Conservation (phyloP, 2,797 vertebrate genomes). For the Poeciliopsis infans region DNA sequence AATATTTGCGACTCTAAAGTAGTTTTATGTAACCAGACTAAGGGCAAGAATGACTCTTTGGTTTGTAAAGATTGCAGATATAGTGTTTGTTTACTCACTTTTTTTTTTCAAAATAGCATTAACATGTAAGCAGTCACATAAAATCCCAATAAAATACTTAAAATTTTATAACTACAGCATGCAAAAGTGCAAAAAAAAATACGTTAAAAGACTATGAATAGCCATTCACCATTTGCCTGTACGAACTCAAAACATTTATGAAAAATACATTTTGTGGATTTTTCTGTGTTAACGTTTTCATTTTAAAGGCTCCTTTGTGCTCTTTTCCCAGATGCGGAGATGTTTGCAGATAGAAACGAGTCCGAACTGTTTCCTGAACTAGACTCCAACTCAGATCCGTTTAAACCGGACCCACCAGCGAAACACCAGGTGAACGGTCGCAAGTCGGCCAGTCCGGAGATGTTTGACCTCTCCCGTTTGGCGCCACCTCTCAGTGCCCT, state of each 20-base stretch:
- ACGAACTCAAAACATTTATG: not conserved
- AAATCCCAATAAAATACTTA: too few relatives aligned
- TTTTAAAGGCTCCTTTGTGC: not conserved
- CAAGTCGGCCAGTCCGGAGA: constrained; percentile 80
- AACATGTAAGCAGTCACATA: not conserved
- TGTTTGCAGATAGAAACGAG: constrained; percentile 52
- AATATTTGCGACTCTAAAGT: not conserved
- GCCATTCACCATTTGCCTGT: not conserved
- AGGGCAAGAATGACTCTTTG: too few relatives aligned
- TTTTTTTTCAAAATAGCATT: not conserved
- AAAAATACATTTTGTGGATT: not conserved
- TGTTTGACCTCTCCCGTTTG: constrained; percentile 82
- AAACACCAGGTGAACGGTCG: constrained; percentile 82
- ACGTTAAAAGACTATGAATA: too few relatives aligned
- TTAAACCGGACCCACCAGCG: constrained; percentile 69
- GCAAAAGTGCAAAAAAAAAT: too few relatives aligned
- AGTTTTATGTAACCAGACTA: not conserved
- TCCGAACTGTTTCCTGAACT: constrained; percentile 52
- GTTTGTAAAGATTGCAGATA: too few relatives aligned
- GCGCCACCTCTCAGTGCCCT: constrained; percentile 79
- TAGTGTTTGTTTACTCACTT: not conserved
- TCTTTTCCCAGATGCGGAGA: constrained; percentile 54
- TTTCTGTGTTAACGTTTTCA: not conserved
- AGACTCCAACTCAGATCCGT: constrained; percentile 79
- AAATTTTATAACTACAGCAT: too few relatives aligned